Evolutionary conservation across 2,113 vertebrate genomes (phyloP), one percentile per base, ranked within the genome.

Genomic region (Psittacus erithacus): DNA sequence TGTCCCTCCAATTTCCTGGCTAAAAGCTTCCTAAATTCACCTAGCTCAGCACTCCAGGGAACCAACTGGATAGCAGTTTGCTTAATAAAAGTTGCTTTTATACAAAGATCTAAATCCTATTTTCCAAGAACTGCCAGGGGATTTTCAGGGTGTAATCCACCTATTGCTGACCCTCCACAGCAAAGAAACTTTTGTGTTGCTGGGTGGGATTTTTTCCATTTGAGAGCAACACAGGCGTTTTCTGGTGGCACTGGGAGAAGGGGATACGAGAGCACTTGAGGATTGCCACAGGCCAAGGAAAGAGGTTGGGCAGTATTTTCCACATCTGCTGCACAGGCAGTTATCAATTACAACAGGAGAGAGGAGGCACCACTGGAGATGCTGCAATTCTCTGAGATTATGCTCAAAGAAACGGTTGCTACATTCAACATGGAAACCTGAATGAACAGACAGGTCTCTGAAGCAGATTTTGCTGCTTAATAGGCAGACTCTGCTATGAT

Each of bases 81-180:
- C 65, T 96, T 96, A 93, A 97, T 95, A 92, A 95, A 97, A 97
- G 92, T 94, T 92, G 91, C 82, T 82, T 97, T 97, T 96, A 80
- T 90, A 96, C 68, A 85, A 82, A 87, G 31, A 80, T 84, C 91
- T 97, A 97, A 96, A 97, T 97, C 96, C 95, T 91, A 87, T 97
- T 97, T 95, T 94, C 95, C 86, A 93, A 93, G 91, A 96, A 95
- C 62, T 93, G 90, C 57, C 29, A 47, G 64, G 43, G 96, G 90
- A 95, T 97, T 97, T 97, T 95, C 95, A 88, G 91, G 65, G 82
- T 93, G 94, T 96, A 97, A 96, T 97, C 70, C 38, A 82, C 85
- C 93, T 67, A 11, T 57, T 49, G 74, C 73, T 95, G 83, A 73
- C 80, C 88, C 63, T 93, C 74, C 55, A 64, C 29, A 43, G 82